phyloP scores from a whole-genome alignment of 2,797 vertebrate genomes.

The Anabas testudineus region DNA sequence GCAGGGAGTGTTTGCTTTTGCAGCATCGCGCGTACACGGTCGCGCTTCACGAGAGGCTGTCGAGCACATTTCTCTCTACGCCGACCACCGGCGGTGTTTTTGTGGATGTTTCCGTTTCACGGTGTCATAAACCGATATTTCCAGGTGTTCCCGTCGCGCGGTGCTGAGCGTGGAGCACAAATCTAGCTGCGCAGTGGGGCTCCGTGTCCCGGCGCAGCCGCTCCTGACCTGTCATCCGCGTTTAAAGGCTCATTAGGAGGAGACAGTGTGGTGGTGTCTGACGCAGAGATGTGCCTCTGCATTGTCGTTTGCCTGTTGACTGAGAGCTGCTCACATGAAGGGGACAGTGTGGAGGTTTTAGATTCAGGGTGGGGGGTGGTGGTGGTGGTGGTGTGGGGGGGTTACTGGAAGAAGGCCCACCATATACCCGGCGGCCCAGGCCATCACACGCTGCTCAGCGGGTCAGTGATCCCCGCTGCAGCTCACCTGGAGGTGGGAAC shows the following conservation, averaged over 20 bases:
- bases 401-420: constrained; percentile 20
- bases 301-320: constrained; percentile 39
- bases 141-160: not conserved
- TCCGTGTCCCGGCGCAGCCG: not conserved
- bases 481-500: constrained; percentile 66
- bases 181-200: constrained; percentile 41
- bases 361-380: not conserved
- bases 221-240: constrained; percentile 53
- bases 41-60: constrained; percentile 48
- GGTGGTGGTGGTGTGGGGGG: not conserved
- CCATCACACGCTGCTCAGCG: constrained; percentile 34
- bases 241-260: constrained; percentile 43
- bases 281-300: constrained; percentile 68
- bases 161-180: not conserved
- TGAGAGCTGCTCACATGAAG: constrained; percentile 4
- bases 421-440: constrained; percentile 26
- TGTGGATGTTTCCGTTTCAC: constrained; percentile 38
- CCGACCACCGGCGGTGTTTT: constrained; percentile 22
- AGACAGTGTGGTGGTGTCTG: constrained; percentile 52
- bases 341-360: not conserved
- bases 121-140: constrained; percentile 26
- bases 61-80: constrained; percentile 54
- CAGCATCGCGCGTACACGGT: constrained; percentile 59
- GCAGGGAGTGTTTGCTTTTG: constrained; percentile 77
- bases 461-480: constrained; percentile 51